Percentiles rank a stretch among this genome's conserved stretches.
phyloP scores from a whole-genome alignment of 2,797 vertebrate genomes.

The Macropus fuliginosus region DNA sequence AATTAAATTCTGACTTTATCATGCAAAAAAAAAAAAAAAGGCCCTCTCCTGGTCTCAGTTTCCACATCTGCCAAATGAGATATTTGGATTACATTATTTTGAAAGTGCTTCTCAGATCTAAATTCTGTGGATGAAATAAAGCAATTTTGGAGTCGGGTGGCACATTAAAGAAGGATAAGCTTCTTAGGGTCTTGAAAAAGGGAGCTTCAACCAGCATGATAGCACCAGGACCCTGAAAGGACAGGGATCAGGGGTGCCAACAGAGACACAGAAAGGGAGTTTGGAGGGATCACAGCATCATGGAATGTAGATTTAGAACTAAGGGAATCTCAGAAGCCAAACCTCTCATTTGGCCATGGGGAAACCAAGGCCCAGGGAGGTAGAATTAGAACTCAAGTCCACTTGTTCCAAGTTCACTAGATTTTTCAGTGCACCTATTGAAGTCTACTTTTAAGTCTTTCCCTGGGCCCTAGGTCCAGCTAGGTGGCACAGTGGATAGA shows the following conservation, averaged over 20 bases:
- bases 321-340: not conserved
- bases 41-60: not conserved
- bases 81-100: not conserved
- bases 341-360: conserved; percentile 27
- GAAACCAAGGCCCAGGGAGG: not conserved
- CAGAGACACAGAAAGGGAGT: not conserved
- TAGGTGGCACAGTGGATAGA: not conserved
- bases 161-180: not conserved
- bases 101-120: not conserved
- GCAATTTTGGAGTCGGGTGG: not conserved
- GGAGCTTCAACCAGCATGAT: not conserved
- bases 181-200: not conserved
- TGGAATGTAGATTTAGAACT: not conserved
- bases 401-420: not conserved
- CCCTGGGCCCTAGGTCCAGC: not conserved
- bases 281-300: too few relatives aligned
- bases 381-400: not conserved
- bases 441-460: not conserved
- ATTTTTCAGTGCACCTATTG: not conserved
- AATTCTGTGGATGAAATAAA: not conserved
- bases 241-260: not conserved
- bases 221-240: not conserved
- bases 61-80: not conserved
- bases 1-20: not conserved
- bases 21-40: not conserved